Evolutionary conservation across 2,797 vertebrate genomes (phyloP), one percentile per base, ranked within the genome.

Genomic region (Taeniopygia guttata): DNA sequence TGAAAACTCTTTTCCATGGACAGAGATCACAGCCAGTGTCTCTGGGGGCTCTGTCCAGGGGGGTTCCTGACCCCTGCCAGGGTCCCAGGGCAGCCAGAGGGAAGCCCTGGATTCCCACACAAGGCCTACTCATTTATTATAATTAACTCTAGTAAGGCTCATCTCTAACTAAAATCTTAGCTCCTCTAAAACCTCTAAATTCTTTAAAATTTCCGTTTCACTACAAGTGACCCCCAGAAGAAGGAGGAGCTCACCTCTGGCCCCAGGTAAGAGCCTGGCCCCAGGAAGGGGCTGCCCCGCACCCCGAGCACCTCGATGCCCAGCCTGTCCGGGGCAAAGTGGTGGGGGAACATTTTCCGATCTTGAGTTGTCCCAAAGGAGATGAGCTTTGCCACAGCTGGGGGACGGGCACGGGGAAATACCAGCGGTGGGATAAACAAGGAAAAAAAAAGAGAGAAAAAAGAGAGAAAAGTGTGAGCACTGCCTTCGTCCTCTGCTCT

Each of bases 251-350:
- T 97, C 76, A 99, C 99, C 92, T 97, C 84, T 4, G 98, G 97
- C 90, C 96, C 95, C 51, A 97, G 70, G 86, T 99, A 98, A 73
- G 60, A 93, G 11, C 98, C 98, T 5, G 99, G 98, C 7, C 98
- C 98, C 20, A 92, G 79, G 2, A 73, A 34, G 1, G 97, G 96
- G 12, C 36, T 38, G 6, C 94, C 95, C 29, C 21, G 60, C 40
- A 95, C 58, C 2, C 87, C 75, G 7, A 27, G 14, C 66, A 92
- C 42, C 51, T 97, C 84, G 89, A 97, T 97, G 5, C 98, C 98
- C 84, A 98, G 36, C 10, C 98, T 95, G 93, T 98, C 97, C 4
- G 96, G 94, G 4, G 97, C 95, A 0, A 70, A 56, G 42, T 96
- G 10, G 25, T 32, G 7, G 1, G 98, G 99, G 51, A 98, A 97